These are phyloP conservation scores for Helogale parvula DNA, from an alignment of 2,113 vertebrate species.

Conservation along the genomic window DNA sequence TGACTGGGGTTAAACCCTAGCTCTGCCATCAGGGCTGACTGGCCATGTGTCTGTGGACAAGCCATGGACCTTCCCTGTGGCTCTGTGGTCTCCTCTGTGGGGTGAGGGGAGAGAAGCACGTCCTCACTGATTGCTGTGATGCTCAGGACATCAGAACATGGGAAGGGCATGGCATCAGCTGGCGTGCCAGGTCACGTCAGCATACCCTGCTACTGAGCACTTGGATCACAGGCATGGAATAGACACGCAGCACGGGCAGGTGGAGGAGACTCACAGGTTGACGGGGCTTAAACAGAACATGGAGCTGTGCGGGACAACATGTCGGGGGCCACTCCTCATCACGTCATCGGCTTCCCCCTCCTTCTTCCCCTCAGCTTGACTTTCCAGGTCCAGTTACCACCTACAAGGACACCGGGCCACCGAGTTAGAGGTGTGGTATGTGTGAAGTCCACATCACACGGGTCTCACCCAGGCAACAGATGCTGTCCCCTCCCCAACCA, in stretches of 20 bases:
- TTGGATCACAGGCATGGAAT: rapidly evolving
- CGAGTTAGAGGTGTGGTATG: background rate
- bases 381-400: conserved; percentile 93
- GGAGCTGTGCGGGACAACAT: no score
- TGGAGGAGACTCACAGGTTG: conserved; percentile 90
- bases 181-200: background rate
- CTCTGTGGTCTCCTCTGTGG: background rate
- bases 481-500: background rate
- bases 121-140: rapidly evolving
- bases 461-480: background rate
- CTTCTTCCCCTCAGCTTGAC: no score
- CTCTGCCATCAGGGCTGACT: background rate
- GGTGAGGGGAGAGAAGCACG: rapidly evolving
- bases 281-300: no score
- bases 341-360: no score
- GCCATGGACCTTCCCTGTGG: background rate
- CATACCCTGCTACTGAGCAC: rapidly evolving
- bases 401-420: conserved; percentile 79
- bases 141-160: rapidly evolving
- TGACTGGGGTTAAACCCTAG: background rate
- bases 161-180: no score
- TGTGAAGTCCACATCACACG: background rate
- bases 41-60: background rate
- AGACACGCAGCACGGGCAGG: background rate
- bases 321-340: no score